Conservation (phyloP, 2,888 invertebrate genomes). For the Ferdinandea cuprea region DNA sequence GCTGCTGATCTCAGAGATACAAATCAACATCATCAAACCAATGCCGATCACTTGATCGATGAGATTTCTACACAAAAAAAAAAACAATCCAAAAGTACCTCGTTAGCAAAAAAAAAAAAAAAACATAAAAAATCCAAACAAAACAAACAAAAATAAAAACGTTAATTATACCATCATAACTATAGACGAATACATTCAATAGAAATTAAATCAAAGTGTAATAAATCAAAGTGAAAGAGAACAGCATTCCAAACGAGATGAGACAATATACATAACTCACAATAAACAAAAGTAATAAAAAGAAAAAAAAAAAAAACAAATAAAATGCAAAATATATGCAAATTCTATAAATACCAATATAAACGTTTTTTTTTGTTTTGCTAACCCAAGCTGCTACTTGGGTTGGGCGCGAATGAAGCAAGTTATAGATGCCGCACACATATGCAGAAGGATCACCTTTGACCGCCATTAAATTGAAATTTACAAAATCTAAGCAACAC, state of each 20-base stretch:
- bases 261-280: slow-evolving; percentile 60
- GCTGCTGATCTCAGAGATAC: slow-evolving; percentile 61
- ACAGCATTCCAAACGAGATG: slow-evolving; percentile 61
- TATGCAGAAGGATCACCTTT: slow-evolving; percentile 42
- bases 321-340: slow-evolving; percentile 59
- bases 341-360: slow-evolving; percentile 63
- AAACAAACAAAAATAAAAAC: slow-evolving; percentile 28
- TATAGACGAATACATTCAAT: slow-evolving; percentile 35
- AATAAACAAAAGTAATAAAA: slow-evolving; percentile 29
- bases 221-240: slow-evolving; percentile 59
- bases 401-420: not conserved
- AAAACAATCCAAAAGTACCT: slow-evolving; percentile 15
- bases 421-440: not conserved
- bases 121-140: slow-evolving; percentile 20
- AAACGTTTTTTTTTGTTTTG: slow-evolving; percentile 21
- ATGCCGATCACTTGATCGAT: slow-evolving; percentile 54
- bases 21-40: slow-evolving; percentile 36
- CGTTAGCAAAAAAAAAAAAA: slow-evolving; percentile 11
- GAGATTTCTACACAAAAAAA: slow-evolving; percentile 23
- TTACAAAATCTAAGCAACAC: slow-evolving; percentile 2
- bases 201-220: slow-evolving; percentile 58
- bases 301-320: slow-evolving; percentile 23
- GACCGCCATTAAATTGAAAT: slow-evolving; percentile 56
- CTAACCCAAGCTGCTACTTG: slow-evolving; percentile 21
- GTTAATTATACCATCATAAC: slow-evolving; percentile 38